Base-by-base conservation (phyloP, 2,888 invertebrate species). In the Conistra vaccinii region DNA sequence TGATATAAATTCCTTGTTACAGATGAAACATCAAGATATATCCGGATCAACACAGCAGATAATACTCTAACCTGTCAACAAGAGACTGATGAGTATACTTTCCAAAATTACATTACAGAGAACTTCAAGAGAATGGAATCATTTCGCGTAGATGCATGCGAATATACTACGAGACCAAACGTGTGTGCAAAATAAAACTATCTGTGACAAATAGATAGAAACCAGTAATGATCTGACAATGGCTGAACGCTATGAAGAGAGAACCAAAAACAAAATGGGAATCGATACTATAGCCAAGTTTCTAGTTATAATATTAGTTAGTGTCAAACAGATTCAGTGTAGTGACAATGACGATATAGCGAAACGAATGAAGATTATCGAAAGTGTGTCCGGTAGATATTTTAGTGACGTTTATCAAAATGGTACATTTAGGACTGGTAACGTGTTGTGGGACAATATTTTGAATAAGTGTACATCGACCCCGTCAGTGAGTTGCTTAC, bases 401-500 rank as follows among this genome's bases (percentile, higher is more conserved):
- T 95, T 95, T 61, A 93, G 92, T 90, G 93, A 95, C 78, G 89
- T 96, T 48, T 96, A 95, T 73, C 90, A 91, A 81, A 96, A 96
- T 87, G 96, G 96, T 51, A 96, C 96, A 0, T 96, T 96, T 86
- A 92, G 95, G 77, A 97, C 97, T 85, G 97, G 97, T 67, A 98
- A 98, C 84, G 95, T 97, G 80, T 94, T 98, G 69, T 98, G 98
- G 98, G 97, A 97, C 85, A 97, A 97, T 76, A 97, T 98, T 81
- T 96, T 98, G 71, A 97, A 97, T 81, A 97, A 98, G 89, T 98
- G 98, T 90, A 97, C 97, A 63, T 95, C 94, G 20, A 96, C 97
- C 69, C 97, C 98, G 29, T 97, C 98, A 78, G 96, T 98, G 89
- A 97, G 97, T 84, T 98, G 98, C 91, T 97, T 98, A 73, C 98